These are phyloP conservation scores for Chiloscyllium plagiosum DNA, from an alignment of 2,113 vertebrate species.

Conservation along the genomic window DNA sequence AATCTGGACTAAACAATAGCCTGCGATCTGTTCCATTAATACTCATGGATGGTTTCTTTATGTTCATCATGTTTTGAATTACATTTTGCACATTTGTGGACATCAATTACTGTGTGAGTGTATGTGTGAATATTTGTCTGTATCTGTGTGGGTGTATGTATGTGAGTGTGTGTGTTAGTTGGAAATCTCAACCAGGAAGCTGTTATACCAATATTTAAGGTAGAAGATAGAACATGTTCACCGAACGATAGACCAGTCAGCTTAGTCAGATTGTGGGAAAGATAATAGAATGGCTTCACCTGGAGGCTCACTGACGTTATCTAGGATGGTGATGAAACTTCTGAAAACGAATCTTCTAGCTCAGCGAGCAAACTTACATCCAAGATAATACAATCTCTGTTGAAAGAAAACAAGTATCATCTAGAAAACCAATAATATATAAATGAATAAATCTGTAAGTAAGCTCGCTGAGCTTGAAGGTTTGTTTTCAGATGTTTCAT, in stretches of 20 bases:
- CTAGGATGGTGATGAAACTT: too few species aligned
- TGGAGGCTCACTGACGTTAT: too few species aligned
- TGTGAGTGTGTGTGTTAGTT: background rate
- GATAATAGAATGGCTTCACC: background rate
- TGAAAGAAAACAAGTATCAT: background rate
- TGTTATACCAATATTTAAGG: background rate
- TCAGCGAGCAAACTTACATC: too few species aligned
- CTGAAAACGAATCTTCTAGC: too few species aligned
- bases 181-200: background rate
- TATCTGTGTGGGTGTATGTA: background rate
- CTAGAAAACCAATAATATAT: background rate
- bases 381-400: background rate
- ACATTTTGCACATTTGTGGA: background rate
- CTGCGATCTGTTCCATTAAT: background rate
- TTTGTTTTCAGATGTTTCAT: too few species aligned
- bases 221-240: background rate
- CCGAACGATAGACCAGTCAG: background rate
- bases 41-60: background rate
- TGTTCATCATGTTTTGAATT: background rate
- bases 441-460: background rate
- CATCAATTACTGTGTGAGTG: background rate
- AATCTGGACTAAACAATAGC: background rate
- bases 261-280: background rate
- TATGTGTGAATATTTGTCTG: background rate
- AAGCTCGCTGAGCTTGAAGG: too few species aligned